Evolutionary conservation across 2,888 invertebrate genomes (phyloP), one percentile per base, ranked within the genome.

Genomic region (Agriopis marginaria): DNA sequence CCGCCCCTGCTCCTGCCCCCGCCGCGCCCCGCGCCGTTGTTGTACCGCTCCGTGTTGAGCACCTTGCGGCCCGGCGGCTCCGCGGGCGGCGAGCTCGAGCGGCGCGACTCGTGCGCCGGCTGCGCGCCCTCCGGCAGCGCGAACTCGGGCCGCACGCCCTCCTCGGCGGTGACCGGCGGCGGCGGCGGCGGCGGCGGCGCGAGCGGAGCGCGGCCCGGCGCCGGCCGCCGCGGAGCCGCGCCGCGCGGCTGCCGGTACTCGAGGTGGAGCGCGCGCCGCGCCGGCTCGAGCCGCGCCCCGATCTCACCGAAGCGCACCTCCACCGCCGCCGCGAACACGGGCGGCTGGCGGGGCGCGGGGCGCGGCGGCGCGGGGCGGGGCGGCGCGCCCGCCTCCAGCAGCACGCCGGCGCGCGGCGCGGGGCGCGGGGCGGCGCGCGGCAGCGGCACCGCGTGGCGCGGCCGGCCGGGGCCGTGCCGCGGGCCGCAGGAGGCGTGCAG

Each of bases 11-110:
- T 55, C 68, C 70, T 66, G 55, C 64, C 65, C 55, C 72, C 60
- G 17, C 56, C 66, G 44, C 72, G 94, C 95, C 68, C 95, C 68
- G 95, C 85, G 65, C 83, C 86, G 81, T 80, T 81, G 83, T 83
- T 82, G 83, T 76, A 83, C 69, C 86, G 88, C 83, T 83, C 87
- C 79, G 86, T 81, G 84, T 84, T 85, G 66, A 86, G 83, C 75
- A 87, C 82, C 79, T 89, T 83, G 75, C 84, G 82, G 80, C 77
- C 54, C 6, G 70, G 72, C 53, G 53, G 32, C 53, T 76, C 79
- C 73, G 74, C 63, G 59, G 73, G 76, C 76, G 76, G 73, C 65
- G 66, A 53, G 70, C 54, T 72, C 71, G 56, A 49, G 58, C 72
- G 64, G 62, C 66, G 72, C 71, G 61, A 7, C 60, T 12, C 49